Evolutionary conservation across 2,888 invertebrate genomes (phyloP).

Genomic region (Busseola fusca): DNA sequence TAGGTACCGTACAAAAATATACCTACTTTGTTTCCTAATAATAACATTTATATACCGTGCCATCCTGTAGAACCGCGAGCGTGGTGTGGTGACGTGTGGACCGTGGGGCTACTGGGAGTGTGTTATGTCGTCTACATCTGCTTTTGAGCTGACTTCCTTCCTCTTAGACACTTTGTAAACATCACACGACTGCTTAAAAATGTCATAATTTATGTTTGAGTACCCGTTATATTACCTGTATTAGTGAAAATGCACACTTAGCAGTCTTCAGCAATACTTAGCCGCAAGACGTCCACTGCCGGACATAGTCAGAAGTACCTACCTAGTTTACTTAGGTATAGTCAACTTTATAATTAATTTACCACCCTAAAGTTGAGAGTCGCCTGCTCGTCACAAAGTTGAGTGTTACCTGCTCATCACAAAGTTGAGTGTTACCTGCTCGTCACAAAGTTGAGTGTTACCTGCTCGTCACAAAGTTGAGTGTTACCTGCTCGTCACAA

Average conservation of each 20-base stretch:
- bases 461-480: background rate
- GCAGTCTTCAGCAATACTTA: background rate
- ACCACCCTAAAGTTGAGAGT: background rate
- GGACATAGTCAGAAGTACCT: background rate
- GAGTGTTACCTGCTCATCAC: too few species aligned
- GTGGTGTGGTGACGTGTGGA: background rate
- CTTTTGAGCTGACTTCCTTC: conserved; percentile 19
- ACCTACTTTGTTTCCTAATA: background rate
- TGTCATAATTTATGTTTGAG: background rate
- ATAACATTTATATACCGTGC: background rate
- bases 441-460: background rate
- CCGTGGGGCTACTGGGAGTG: background rate
- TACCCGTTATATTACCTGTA: background rate
- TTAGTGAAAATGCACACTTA: background rate
- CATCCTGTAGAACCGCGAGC: background rate
- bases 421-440: background rate
- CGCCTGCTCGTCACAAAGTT: background rate
- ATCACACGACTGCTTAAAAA: background rate
- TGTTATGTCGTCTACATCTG: background rate
- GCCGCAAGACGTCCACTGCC: background rate
- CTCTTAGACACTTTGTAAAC: conserved; percentile 15
- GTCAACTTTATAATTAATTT: background rate
- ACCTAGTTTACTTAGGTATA: background rate
- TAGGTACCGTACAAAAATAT: too few species aligned
- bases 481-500: background rate